Evolutionary conservation across 2,797 vertebrate species (phyloP).

Genomic region (Acanthurus tractus): DNA sequence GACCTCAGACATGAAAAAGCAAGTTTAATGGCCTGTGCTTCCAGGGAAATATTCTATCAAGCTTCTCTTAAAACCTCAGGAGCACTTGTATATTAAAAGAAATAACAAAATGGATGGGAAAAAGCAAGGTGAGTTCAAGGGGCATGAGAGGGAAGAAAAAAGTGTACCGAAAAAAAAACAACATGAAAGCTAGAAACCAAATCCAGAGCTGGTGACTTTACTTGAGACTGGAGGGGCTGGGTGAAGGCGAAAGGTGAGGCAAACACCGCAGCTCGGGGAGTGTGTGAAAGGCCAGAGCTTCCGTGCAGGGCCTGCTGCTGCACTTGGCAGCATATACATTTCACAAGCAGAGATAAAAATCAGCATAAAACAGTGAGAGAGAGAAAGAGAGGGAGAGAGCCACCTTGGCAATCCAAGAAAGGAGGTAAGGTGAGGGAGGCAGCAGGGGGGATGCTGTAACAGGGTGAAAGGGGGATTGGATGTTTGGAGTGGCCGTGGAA

Average conservation of each 20-base stretch:
- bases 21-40: conserved; percentile 64
- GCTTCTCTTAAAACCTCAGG: conserved; percentile 57
- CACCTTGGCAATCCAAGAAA: conserved; percentile 70
- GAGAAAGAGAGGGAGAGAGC: conserved; percentile 30
- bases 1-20: conserved; percentile 42
- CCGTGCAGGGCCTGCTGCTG: conserved; percentile 65
- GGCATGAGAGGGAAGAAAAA: conserved; percentile 27
- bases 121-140: conserved; percentile 30
- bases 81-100: conserved; percentile 26
- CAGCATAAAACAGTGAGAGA: conserved; percentile 66
- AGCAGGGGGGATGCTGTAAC: conserved; percentile 2
- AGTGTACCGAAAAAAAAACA: conserved; percentile 26
- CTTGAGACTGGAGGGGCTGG: conserved; percentile 51
- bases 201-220: conserved; percentile 56
- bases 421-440: conserved; percentile 49
- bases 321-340: conserved; percentile 76
- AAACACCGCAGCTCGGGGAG: conserved; percentile 60
- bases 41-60: conserved; percentile 61
- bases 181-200: conserved; percentile 69
- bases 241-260: conserved; percentile 65
- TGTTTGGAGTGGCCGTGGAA: conserved; percentile 52
- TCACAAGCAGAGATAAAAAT: conserved; percentile 84
- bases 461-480: conserved; percentile 57
- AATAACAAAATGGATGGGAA: conserved; percentile 13
- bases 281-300: conserved; percentile 80